Percentiles rank a stretch among this genome's conserved stretches.
These are phyloP conservation scores for Clostera curtula DNA, from an alignment of 2,888 invertebrate species.

Conservation along the genomic window DNA sequence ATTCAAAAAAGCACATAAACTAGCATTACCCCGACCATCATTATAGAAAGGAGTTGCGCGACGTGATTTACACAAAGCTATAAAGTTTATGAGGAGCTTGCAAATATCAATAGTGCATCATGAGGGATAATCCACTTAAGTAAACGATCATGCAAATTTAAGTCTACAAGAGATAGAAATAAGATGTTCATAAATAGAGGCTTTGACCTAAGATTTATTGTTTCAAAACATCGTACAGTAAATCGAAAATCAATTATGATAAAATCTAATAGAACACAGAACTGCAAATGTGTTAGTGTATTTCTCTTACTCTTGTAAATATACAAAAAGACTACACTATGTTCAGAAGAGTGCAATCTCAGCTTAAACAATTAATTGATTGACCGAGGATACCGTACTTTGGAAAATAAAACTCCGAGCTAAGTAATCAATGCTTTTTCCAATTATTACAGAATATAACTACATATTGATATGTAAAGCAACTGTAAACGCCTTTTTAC, in stretches of 20 bases:
- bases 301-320: too few species aligned
- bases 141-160: slow-evolving; percentile 45
- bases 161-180: slow-evolving; percentile 46
- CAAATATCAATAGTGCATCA: slow-evolving; percentile 53
- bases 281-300: too few species aligned
- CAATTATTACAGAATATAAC: too few species aligned
- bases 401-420: slow-evolving; percentile 6
- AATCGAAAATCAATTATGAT: slow-evolving; percentile 21
- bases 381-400: slow-evolving; percentile 7
- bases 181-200: slow-evolving; percentile 39
- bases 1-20: too few species aligned
- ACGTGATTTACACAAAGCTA: slow-evolving; percentile 35
- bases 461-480: too few species aligned
- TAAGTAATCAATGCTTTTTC: slow-evolving; percentile 8
- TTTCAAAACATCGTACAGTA: slow-evolving; percentile 23
- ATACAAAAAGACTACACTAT: too few species aligned
- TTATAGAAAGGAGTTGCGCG: slow-evolving; percentile 24
- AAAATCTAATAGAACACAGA: too few species aligned
- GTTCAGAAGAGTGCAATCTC: slow-evolving; percentile 3
- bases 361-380: slow-evolving; percentile 11
- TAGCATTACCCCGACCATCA: slow-evolving; percentile 22
- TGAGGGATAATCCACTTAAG: slow-evolving; percentile 48
- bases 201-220: slow-evolving; percentile 30
- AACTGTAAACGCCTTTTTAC: too few species aligned
- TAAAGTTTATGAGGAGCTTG: slow-evolving; percentile 43